Base-by-base conservation (phyloP, 2,888 invertebrate genomes). In the Lasioglossum calceatum region DNA sequence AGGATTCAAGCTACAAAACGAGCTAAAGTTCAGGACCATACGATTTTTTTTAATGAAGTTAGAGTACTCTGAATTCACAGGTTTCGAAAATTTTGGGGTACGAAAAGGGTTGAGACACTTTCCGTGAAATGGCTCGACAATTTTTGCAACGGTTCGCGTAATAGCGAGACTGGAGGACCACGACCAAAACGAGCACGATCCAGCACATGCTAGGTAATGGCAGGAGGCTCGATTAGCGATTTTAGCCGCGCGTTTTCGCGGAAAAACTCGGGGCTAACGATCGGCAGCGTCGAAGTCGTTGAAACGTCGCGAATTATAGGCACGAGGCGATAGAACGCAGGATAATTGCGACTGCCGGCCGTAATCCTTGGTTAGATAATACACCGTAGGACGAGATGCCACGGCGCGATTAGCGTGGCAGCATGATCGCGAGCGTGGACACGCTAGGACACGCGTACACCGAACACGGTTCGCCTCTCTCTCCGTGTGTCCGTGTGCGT, bases 271-370 rank as follows among this genome's bases (percentile, higher is more conserved):
- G 61, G 61, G 92, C 88, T 92, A 93, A 94, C 92, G 92, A 93
- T 92, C 91, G 92, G 81, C 90, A 93, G 93, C 94, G 94, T 92
- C 90, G 92, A 84, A 82, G 90, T 92, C 91, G 93, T 94, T 93
- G 94, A 94, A 94, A 94, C 93, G 92, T 92, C 88, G 93, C 92
- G 92, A 94, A 94, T 93, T 93, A 93, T 92, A 89, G 90, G 77
- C 81, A 81, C 84, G 73, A 83, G 87, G 77, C 86, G 87, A 77
- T 80, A 81, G 67, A 61, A 16, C 61, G 61, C 61, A 70, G 92
- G 91, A 93, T 94, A 94, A 95, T 94, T 94, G 90, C 93, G 89
- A 92, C 89, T 90, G 82, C 88, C 77, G 85, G 78, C 89, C 87
- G 82, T 92, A 93, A 92, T 93, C 92, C 89, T 87, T 89, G 87